A percentile compares a stretch with the other conserved stretches of the same genome.
phyloP scores from a whole-genome alignment of 2,797 vertebrate species.

The Anolis apletophallus region DNA sequence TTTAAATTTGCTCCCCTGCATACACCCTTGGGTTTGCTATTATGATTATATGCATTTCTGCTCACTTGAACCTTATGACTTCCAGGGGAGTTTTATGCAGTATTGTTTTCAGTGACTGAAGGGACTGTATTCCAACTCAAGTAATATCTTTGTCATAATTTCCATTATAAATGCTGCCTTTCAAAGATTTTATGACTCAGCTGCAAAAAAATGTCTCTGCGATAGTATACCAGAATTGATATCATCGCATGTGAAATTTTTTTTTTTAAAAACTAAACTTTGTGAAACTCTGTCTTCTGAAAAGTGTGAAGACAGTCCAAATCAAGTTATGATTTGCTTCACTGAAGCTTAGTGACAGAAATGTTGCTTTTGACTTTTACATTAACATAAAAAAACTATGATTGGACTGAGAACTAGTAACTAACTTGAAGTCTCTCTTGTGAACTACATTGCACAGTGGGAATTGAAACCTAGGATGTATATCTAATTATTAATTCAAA shows the following conservation, averaged over 20 bases:
- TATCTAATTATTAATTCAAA: no score
- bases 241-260: no score
- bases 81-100: slow-evolving; percentile 13
- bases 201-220: slow-evolving; percentile 43
- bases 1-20: slow-evolving; percentile 45
- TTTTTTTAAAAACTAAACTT: no score
- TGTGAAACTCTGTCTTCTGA: neutral
- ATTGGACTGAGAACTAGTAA: neutral
- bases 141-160: slow-evolving; percentile 29
- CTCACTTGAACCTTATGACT: neutral
- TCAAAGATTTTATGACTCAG: slow-evolving; percentile 27
- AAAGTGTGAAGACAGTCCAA: neutral
- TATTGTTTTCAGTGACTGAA: slow-evolving; percentile 47
- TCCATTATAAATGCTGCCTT: slow-evolving; percentile 45
- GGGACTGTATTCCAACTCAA: slow-evolving; percentile 38
- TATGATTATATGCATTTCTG: neutral
- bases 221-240: neutral
- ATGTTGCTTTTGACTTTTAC: neutral
- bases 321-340: neutral
- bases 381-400: neutral
- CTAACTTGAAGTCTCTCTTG: neutral
- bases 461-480: neutral
- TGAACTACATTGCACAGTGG: neutral
- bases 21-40: neutral
- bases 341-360: neutral